Conservation (phyloP, 2,888 invertebrate genomes). For the Tenthredo livida region DNA sequence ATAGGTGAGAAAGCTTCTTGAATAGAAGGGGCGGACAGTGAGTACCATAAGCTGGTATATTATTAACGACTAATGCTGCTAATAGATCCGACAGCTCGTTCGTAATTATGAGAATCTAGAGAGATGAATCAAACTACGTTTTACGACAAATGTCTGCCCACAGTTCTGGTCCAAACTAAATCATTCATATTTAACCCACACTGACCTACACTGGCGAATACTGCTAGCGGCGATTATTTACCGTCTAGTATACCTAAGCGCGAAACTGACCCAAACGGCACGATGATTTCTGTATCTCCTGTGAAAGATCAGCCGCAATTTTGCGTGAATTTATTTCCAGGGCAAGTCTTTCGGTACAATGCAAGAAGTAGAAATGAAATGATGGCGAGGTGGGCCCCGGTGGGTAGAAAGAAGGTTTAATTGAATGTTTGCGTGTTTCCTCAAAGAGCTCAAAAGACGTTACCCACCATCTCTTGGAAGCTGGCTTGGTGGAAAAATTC, state of each 20-base stretch:
- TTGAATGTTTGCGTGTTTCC: constrained; percentile 22
- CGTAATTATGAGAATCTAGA: background rate
- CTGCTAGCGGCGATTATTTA: background rate
- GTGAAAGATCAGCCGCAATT: background rate
- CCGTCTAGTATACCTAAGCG: background rate
- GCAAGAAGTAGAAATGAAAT: background rate
- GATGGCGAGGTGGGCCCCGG: background rate
- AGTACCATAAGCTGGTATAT: constrained; percentile 3
- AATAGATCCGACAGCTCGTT: background rate
- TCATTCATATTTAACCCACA: constrained; percentile 28
- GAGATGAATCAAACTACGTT: background rate
- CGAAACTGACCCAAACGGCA: background rate
- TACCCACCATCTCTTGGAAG: background rate
- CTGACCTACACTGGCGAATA: constrained; percentile 37
- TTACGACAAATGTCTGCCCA: background rate
- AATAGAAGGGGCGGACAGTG: background rate
- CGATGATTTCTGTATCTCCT: background rate
- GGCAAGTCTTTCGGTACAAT: background rate
- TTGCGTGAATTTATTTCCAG: background rate
- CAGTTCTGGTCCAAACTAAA: constrained; percentile 13
- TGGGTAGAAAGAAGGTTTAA: background rate
- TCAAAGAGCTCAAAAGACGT: constrained; percentile 6
- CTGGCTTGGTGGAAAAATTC: background rate
- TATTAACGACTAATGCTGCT: background rate
- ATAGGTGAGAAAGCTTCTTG: background rate